A percentile compares a stretch with the other conserved stretches of the same genome.
These are phyloP conservation scores for Hydrotaea cyrtoneurina DNA, from an alignment of 2,888 invertebrate genomes.

Conservation along the genomic window DNA sequence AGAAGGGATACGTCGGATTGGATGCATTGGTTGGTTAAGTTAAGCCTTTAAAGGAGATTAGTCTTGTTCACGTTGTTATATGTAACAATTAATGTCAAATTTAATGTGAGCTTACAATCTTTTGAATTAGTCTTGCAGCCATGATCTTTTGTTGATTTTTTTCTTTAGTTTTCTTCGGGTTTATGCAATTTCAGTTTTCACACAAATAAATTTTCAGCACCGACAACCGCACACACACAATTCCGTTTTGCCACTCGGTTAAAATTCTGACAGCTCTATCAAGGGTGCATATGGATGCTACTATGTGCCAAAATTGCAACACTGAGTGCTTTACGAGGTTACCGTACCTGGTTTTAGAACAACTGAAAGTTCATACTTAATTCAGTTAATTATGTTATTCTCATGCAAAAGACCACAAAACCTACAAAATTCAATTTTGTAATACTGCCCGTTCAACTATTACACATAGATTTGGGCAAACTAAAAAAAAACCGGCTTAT, in stretches of 20 bases:
- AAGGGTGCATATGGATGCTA: slow-evolving; percentile 11
- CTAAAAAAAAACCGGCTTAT: too few species aligned
- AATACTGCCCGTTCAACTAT: too few species aligned
- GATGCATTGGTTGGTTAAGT: slow-evolving; percentile 41
- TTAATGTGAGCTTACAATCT: slow-evolving; percentile 78
- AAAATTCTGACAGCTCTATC: slow-evolving; percentile 4
- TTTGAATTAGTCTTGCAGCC: slow-evolving; percentile 80
- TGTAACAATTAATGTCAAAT: slow-evolving; percentile 43
- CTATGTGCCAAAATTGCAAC: slow-evolving; percentile 15
- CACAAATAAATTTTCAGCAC: slow-evolving; percentile 37
- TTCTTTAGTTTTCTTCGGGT: slow-evolving; percentile 56
- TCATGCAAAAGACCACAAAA: too few species aligned
- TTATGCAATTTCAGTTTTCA: slow-evolving; percentile 62
- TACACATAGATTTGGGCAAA: too few species aligned
- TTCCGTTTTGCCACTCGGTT: slow-evolving; percentile 53
- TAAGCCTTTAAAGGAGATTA: slow-evolving; percentile 40
- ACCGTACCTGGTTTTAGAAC: neutral
- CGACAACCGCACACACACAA: slow-evolving; percentile 59
- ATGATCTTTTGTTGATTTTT: slow-evolving; percentile 70
- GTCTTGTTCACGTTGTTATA: slow-evolving; percentile 12
- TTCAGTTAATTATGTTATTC: too few species aligned
- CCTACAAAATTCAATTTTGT: too few species aligned
- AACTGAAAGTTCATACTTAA: too few species aligned
- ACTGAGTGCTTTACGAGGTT: neutral
- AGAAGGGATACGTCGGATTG: slow-evolving; percentile 37